A percentile compares a stretch with the other conserved stretches of the same genome.
Evolutionary conservation across 1,140 invertebrate species (phyloP).

Genomic region (Zaprionus nigranus): DNA sequence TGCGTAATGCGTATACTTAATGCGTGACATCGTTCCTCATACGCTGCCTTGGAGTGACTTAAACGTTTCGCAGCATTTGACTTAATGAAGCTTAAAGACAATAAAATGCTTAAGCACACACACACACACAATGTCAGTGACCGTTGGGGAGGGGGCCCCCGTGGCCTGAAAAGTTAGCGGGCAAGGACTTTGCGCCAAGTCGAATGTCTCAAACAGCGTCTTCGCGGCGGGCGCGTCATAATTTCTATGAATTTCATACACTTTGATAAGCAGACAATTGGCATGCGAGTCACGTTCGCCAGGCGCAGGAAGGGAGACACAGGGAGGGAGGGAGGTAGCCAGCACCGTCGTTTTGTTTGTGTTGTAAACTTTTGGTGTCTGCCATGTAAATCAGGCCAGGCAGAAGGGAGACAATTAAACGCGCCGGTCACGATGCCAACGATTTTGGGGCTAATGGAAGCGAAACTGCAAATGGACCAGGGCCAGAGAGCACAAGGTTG

Average conservation of each 20-base stretch:
- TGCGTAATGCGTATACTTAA: conserved; percentile 44
- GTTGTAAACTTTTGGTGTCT: conserved; percentile 60
- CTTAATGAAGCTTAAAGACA: conserved; percentile 83
- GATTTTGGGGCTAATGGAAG: conserved; percentile 70
- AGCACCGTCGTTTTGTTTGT: conserved; percentile 49
- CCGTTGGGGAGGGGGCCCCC: not conserved
- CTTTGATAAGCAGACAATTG: conserved; percentile 78
- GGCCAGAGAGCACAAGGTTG: not conserved
- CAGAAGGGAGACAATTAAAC: conserved; percentile 63
- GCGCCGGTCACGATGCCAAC: conserved; percentile 72
- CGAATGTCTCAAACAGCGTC: conserved; percentile 18
- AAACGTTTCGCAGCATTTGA: conserved; percentile 75
- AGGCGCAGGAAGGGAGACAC: not conserved
- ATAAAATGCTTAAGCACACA: conserved; percentile 80
- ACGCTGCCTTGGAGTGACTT: conserved; percentile 42
- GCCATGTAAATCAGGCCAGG: conserved; percentile 72
- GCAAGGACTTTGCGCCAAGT: conserved; percentile 8
- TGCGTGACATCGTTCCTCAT: conserved; percentile 33
- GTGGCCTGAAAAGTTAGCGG: too few relatives aligned
- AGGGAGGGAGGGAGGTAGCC: not conserved
- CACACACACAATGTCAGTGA: conserved; percentile 57
- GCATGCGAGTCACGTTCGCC: conserved; percentile 75
- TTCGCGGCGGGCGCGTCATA: conserved; percentile 64
- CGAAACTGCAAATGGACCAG: conserved; percentile 36
- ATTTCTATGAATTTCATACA: conserved; percentile 82